phyloP scores from a whole-genome alignment of 2,113 vertebrate genomes.

The Colistium nudipinnis region DNA sequence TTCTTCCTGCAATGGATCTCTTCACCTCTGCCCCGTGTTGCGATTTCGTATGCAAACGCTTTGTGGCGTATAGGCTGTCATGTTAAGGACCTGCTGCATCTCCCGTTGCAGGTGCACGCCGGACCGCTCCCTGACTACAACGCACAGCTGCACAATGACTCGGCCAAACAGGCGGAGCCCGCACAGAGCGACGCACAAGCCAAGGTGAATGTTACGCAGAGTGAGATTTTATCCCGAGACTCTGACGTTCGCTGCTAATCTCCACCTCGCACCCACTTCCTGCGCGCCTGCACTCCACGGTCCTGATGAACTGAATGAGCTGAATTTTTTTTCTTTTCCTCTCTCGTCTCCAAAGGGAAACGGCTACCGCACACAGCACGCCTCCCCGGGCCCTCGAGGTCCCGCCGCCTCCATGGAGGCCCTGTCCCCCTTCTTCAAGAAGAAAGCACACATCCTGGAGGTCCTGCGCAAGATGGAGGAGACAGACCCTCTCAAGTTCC shows the following conservation, averaged over 20 bases:
- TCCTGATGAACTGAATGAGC: conserved; percentile 1
- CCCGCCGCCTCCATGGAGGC: conserved; percentile 85
- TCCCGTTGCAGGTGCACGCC: conserved; percentile 71
- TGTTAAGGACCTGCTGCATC: conserved; percentile 57
- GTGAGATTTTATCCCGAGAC: not conserved
- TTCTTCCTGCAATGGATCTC: conserved; percentile 15
- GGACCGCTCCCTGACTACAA: conserved; percentile 80
- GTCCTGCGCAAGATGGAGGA: conserved; percentile 94
- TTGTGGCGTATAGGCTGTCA: conserved; percentile 34
- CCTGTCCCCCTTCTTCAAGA: conserved; percentile 93
- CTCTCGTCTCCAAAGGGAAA: conserved; percentile 72
- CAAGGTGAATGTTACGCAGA: conserved; percentile 72
- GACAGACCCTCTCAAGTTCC: conserved; percentile 86
- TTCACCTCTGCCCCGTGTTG: conserved; percentile 26
- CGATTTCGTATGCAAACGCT: conserved; percentile 39
- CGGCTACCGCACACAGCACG: conserved; percentile 77
- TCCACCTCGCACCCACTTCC: conserved; percentile 34
- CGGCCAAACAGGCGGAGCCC: conserved; percentile 76
- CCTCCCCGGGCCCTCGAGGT: conserved; percentile 81
- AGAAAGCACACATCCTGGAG: conserved; percentile 96
- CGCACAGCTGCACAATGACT: conserved; percentile 77
- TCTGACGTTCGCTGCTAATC: conserved; percentile 33
- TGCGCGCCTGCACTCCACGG: conserved; percentile 47
- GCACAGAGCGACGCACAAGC: conserved; percentile 81
- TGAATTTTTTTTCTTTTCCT: conserved; percentile 38